Base-by-base conservation (phyloP, 2,888 invertebrate species). In the Tetropium fuscum region DNA sequence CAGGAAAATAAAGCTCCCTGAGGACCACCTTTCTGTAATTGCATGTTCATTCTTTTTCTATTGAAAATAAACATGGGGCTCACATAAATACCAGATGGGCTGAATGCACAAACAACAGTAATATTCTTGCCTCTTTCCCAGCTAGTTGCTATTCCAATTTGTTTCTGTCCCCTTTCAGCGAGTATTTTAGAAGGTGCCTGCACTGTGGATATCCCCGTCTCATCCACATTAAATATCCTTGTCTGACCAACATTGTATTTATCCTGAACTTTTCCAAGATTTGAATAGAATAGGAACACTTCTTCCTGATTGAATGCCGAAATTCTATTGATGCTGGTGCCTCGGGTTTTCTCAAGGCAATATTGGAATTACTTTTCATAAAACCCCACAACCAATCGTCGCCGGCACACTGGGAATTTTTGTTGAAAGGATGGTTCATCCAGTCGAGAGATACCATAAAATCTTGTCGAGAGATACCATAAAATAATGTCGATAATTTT, bases 11-110 rank as follows among this genome's bases (percentile, higher is more conserved):
- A 4, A 8, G 20, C 2, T 5, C 22, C 43, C 2, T n/a, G 10
- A 10, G 22, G 43, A 7, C 43, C 43, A 10, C 22, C 11, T 20
- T 22, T 43, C 1, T 8, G 1, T 20, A 43, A 16, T 10, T 1
- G 10, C 4, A 2, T 3, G 2, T 4, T 7, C 45, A 45, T 45
- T 7, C 45, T 2, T n/a, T 45, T 13, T 8, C 45, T 1, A 7
- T 11, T 11, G 10, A 13, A 45, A 13, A 45, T 45, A 4, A 45
- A 30, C 45, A 45, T 45, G 2, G 45, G 16, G 2, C 30, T 3
- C 4, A 45, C 15, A 11, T 45, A 45, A 1, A 1, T 30, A 4
- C 45, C 45, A 20, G 16, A 2, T 0, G 45, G 30, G 30, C 8
- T 30, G 2, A 15, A 2, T n/a, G 1, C 15, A 15, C 27, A 45